phyloP scores from a whole-genome alignment of 2,113 vertebrate genomes.

The Spea multiplicata region DNA sequence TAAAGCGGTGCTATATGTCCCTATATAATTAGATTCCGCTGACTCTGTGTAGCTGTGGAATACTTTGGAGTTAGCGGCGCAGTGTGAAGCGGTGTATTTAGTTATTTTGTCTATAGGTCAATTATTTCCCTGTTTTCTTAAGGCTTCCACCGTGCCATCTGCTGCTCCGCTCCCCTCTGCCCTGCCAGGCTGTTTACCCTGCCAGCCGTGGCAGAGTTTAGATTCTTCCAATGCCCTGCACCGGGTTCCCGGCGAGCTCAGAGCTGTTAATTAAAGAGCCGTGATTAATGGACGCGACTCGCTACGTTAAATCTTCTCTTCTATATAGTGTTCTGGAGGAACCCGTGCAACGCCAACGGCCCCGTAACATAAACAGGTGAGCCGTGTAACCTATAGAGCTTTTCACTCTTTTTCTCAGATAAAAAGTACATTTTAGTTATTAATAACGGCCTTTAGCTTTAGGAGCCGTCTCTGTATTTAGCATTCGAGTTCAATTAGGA shows the following conservation, averaged over 20 bases:
- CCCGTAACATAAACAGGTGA: too few species aligned
- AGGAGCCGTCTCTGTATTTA: too few species aligned
- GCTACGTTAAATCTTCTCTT: slow-evolving; percentile 17
- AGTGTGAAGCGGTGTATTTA: not conserved
- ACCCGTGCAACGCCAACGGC: not conserved
- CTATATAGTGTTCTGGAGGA: not conserved
- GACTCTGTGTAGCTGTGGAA: not conserved
- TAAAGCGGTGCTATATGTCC: not conserved
- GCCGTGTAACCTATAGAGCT: too few species aligned
- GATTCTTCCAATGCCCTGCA: slow-evolving; percentile 36
- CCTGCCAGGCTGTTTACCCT: slow-evolving; percentile 36
- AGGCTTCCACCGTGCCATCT: slow-evolving; percentile 33
- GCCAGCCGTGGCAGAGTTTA: slow-evolving; percentile 45
- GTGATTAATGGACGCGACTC: slow-evolving; percentile 40
- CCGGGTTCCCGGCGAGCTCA: slow-evolving; percentile 33
- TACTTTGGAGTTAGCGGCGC: not conserved
- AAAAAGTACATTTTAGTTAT: too few species aligned
- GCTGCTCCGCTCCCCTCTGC: slow-evolving; percentile 36
- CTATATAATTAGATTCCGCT: not conserved
- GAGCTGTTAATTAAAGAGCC: slow-evolving; percentile 47
- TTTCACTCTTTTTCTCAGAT: too few species aligned
- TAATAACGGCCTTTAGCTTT: too few species aligned
- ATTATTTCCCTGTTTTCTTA: slow-evolving; percentile 21
- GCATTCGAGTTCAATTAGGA: too few species aligned
- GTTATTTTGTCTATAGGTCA: slow-evolving; percentile 23